These are phyloP conservation scores for Barypeithes pellucidus DNA, from an alignment of 2,888 invertebrate genomes.

Conservation along the genomic window DNA sequence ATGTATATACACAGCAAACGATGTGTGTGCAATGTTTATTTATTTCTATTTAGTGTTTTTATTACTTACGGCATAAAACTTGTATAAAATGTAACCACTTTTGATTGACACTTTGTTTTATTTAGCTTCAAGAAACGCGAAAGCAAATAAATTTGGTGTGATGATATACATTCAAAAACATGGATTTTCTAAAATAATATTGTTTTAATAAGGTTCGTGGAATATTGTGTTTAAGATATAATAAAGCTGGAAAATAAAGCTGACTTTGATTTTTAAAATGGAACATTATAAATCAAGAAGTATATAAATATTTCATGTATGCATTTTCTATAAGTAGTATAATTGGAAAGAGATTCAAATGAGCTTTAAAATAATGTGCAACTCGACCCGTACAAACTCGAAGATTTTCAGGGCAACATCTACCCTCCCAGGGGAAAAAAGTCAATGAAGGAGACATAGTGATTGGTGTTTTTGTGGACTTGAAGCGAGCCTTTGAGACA, in stretches of 20 bases:
- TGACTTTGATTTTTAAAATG: conserved; percentile 4
- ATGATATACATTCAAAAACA: conserved; percentile 18
- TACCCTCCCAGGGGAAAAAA: too few species aligned
- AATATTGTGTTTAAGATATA: conserved; percentile 11
- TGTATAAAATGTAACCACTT: conserved; percentile 8
- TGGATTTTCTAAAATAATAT: conserved; percentile 11
- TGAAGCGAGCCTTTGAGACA: too few species aligned
- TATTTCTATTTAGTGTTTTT: not conserved
- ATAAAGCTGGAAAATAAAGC: not conserved
- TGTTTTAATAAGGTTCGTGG: conserved; percentile 12
- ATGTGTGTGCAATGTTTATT: not conserved
- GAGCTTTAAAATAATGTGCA: too few species aligned
- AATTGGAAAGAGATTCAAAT: too few species aligned
- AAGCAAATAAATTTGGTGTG: conserved; percentile 16
- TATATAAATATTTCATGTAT: too few species aligned
- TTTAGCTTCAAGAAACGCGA: conserved; percentile 2
- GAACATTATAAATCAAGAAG: too few species aligned
- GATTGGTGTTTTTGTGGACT: too few species aligned
- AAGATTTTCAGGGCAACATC: too few species aligned
- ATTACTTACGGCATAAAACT: not conserved
- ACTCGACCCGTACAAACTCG: too few species aligned
- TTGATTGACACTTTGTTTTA: conserved; percentile 22
- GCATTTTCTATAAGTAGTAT: too few species aligned
- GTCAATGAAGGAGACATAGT: too few species aligned
- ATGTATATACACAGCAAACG: too few species aligned